phyloP scores from a whole-genome alignment of 2,113 vertebrate genomes.

The Haliaeetus leucogaster region DNA sequence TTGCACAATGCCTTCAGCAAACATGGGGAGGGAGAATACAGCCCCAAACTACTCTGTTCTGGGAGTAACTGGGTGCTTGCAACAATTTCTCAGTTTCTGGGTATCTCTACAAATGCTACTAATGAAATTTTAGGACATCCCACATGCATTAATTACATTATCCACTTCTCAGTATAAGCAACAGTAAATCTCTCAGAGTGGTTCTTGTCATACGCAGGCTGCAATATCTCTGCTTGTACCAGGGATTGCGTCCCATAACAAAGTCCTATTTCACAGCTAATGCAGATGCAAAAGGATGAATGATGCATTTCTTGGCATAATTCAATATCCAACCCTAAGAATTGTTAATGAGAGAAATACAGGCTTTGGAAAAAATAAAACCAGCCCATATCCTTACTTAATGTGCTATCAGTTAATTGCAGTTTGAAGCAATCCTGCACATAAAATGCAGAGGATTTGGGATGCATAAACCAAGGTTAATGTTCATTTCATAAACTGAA shows the following conservation, averaged over 20 bases:
- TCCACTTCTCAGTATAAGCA: not conserved
- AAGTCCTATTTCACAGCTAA: not conserved
- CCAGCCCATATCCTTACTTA: not conserved
- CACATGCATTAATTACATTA: not conserved
- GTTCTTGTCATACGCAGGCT: not conserved
- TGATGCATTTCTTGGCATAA: not conserved
- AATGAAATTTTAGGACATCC: not conserved
- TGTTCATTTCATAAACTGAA: not conserved
- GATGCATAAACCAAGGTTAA: not conserved
- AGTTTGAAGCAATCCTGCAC: not conserved
- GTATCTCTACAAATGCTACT: not conserved
- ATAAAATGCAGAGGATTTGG: not conserved
- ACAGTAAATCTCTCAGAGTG: not conserved
- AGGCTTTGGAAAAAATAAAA: not conserved
- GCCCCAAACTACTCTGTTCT: not conserved
- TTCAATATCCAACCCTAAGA: not conserved
- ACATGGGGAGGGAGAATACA: not conserved
- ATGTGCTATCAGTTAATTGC: not conserved
- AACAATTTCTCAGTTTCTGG: not conserved
- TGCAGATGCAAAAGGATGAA: not conserved
- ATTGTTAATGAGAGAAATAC: not conserved
- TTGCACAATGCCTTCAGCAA: not conserved
- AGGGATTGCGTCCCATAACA: not conserved
- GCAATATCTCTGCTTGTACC: not conserved
- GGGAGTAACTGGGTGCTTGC: not conserved